Conservation (phyloP, 2,888 invertebrate genomes). For the Branchellion lobata region DNA sequence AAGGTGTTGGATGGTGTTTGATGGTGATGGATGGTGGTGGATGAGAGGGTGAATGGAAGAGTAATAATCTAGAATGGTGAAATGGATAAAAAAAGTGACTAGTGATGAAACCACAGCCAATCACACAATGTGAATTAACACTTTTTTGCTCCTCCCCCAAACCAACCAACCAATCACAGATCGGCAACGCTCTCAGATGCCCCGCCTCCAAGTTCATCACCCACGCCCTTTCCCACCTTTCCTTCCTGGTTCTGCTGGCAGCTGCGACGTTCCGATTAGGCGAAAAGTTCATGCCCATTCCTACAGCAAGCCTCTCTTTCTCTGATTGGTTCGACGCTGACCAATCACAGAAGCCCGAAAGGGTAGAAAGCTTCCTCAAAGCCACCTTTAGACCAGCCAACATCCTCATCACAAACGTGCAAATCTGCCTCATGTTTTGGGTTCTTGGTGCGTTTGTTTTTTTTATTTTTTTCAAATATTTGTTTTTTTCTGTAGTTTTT, state of each 20-base stretch:
- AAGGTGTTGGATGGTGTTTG: background rate
- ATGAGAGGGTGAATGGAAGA: background rate
- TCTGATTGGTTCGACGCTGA: slow-evolving; percentile 51
- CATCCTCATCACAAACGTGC: slow-evolving; percentile 61
- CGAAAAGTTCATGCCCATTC: slow-evolving; percentile 49
- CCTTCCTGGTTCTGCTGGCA: slow-evolving; percentile 70
- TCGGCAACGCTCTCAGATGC: slow-evolving; percentile 63
- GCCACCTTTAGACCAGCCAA: slow-evolving; percentile 57
- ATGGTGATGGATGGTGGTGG: background rate
- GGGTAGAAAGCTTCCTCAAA: slow-evolving; percentile 47
- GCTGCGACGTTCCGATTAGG: slow-evolving; percentile 68
- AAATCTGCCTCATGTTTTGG: slow-evolving; percentile 62
- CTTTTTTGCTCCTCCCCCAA: too few species aligned
- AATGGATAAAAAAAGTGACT: background rate
- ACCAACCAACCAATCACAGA: slow-evolving; percentile 52
- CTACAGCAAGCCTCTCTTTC: slow-evolving; percentile 52
- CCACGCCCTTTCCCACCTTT: slow-evolving; percentile 70
- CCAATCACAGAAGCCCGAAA: slow-evolving; percentile 50
- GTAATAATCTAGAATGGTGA: too few species aligned
- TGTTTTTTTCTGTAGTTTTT: background rate
- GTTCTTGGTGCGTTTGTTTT: slow-evolving; percentile 57
- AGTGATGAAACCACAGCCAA: too few species aligned
- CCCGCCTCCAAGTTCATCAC: slow-evolving; percentile 75
- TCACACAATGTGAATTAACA: too few species aligned
- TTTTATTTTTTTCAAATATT: background rate